Base-by-base conservation (phyloP, 2,797 vertebrate species). In the Cichlasoma orientale region DNA sequence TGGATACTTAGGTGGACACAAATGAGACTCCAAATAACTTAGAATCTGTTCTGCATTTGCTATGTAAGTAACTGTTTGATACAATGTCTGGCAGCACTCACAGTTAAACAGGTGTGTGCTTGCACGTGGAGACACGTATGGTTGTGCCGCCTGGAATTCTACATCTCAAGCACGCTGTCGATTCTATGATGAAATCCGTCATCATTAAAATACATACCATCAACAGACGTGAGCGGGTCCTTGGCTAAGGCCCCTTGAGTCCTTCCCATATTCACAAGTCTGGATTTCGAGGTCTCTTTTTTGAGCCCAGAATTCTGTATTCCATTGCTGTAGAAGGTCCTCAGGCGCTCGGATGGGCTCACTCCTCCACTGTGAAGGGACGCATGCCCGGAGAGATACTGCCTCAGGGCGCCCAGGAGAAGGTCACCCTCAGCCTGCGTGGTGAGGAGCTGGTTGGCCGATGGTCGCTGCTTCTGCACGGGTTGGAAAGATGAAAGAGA, bases 381-480 rank as follows among this genome's bases (percentile, higher is more conserved):
- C 50, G 91, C 38, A 74, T 92, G 96, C 70, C 87, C 91, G n/a
- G 95, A 93, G 53, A 96, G 86, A 47, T 95, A 96, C 7, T 91
- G 89, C 58, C 94, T 92, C 71, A 98, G 94, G 0, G 95, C 93
- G 0, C 92, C 87, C 38, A 96, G 70, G 73, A 97, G 95, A 59
- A 94, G 80, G 73, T 92, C 92, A 73, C 92, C 69, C 36, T 84
- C 0, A 0, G 77, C 92, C 90, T 0, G 78, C 21, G 86, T 33
- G n/a, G 38, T 11, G 0, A 54, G 88, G 75, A 9, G 80, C 85
- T 74, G 86, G 7, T 52, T 83, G 0, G 1, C 82, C 1, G 75
- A 27, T 33, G 71, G 88, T 56, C 84, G 85, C 57, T 90, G 93
- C 0, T 84, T 86, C 80, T 83, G 82, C 74, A 57, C 2, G 10